Percentiles rank a stretch among this genome's conserved stretches.
These are phyloP conservation scores for Cecropterus lyciades DNA, from an alignment of 1,140 invertebrate genomes.

Conservation along the genomic window DNA sequence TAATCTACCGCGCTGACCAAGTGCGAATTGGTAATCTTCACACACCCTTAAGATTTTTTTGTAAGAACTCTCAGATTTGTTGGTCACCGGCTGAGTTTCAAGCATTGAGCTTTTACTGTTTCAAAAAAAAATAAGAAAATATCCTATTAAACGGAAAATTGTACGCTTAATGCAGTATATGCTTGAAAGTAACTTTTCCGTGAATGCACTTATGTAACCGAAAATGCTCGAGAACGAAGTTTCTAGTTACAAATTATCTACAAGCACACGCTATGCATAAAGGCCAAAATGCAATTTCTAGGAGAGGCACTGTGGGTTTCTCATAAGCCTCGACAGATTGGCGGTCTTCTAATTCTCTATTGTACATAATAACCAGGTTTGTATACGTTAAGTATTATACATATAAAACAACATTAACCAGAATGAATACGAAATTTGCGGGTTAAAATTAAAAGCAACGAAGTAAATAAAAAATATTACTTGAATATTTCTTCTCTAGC, in stretches of 20 bases:
- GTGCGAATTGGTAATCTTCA: too few species aligned
- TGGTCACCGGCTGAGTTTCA: too few species aligned
- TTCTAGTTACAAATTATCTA: slow-evolving; percentile 16
- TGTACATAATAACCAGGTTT: slow-evolving; percentile 15
- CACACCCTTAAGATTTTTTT: too few species aligned
- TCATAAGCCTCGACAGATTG: slow-evolving; percentile 27
- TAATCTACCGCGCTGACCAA: too few species aligned
- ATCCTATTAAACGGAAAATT: not conserved
- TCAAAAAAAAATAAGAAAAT: too few species aligned
- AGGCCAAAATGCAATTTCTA: slow-evolving; percentile 24
- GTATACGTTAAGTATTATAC: not conserved
- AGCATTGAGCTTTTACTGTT: too few species aligned
- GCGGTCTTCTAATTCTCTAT: slow-evolving; percentile 18
- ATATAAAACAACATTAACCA: not conserved
- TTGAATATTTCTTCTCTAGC: too few species aligned
- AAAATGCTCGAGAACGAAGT: slow-evolving; percentile 3
- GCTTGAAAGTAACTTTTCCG: not conserved
- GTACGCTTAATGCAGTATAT: not conserved
- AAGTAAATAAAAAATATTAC: too few species aligned
- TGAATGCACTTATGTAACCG: slow-evolving; percentile 24
- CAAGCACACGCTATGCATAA: slow-evolving; percentile 10
- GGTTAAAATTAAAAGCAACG: too few species aligned
- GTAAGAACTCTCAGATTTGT: too few species aligned
- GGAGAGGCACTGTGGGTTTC: slow-evolving; percentile 14
- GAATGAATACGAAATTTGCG: too few species aligned